Conservation (phyloP, 2,888 invertebrate species). For the Cheilosia vulpina region DNA sequence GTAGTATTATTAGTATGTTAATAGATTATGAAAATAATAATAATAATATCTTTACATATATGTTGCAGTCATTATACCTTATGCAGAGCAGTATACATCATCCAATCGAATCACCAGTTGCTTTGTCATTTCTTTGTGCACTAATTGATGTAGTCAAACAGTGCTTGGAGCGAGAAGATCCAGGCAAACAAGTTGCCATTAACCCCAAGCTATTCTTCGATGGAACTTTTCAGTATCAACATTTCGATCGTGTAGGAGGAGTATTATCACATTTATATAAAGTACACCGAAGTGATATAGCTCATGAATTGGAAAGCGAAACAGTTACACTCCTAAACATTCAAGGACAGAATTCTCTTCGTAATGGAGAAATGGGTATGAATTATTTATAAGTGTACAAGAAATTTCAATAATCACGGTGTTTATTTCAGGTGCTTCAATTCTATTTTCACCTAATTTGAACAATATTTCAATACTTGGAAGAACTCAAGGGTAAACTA, state of each 20-base stretch:
- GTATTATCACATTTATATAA: constrained; percentile 83
- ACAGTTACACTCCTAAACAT: constrained; percentile 79
- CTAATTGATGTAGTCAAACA: constrained; percentile 79
- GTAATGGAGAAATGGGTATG: constrained; percentile 79
- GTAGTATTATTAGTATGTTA: too few species aligned
- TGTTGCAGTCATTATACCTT: constrained; percentile 80
- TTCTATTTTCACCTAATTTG: constrained; percentile 80
- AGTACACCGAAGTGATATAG: constrained; percentile 81
- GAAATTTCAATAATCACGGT: not conserved
- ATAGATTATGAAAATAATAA: too few species aligned
- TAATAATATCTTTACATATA: too few species aligned
- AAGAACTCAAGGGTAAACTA: constrained; percentile 78
- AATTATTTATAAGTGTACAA: constrained; percentile 1
- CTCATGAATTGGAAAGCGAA: constrained; percentile 79
- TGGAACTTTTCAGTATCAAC: constrained; percentile 81
- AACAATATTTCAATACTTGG: constrained; percentile 80
- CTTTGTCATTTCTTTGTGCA: constrained; percentile 81
- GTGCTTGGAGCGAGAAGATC: constrained; percentile 75
- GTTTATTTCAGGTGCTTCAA: constrained; percentile 79
- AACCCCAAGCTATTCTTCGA: constrained; percentile 81
- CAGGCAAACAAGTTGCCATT: constrained; percentile 79
- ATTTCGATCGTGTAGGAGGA: constrained; percentile 83
- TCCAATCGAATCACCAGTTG: constrained; percentile 82
- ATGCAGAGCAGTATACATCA: constrained; percentile 82
- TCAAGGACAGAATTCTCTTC: constrained; percentile 78